Evolutionary conservation across 1,140 invertebrate species (phyloP), one percentile per base, ranked within the genome.

Genomic region (Lysiphlebus fabarum): DNA sequence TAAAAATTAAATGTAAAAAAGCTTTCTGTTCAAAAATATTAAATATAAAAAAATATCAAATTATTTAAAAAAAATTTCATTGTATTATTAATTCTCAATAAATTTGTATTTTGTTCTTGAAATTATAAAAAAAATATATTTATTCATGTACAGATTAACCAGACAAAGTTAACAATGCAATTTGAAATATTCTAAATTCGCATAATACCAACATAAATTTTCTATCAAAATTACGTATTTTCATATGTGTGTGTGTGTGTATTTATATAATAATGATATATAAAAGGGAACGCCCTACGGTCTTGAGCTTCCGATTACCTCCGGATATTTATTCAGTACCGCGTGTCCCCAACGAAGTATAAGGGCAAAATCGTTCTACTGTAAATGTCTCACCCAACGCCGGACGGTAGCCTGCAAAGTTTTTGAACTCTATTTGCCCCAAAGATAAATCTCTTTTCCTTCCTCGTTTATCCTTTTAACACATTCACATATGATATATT

Each of bases 241-340:
- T 3, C 10, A 8, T 11, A 5, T n/a, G 38, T 40, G 5, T 40
- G 38, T 40, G 38, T 40, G 38, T 40, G 38, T 40, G 4, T 40
- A 11, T 26, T n/a, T 51, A 51, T 12, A 54, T 17, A 36, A 41
- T 33, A 17, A 12, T 47, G 41, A 43, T 33, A 56, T 33, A 56
- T 56, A 43, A 56, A 56, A 56, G 41, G 44, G 55, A 47, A 56
- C 55, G 55, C 55, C 55, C 55, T 33, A 56, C 44, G 43, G 44
- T 48, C 55, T 56, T 43, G 7, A 40, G 55, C 55, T 56, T 56
- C 55, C 55, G 44, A 56, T 56, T 56, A 56, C 55, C 43, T 37
- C 43, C 55, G 55, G 55, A 56, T 56, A 56, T 56, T 56, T 56
- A 56, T 56, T 56, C 55, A 56, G 55, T 56, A 43, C 55, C 55